Base-by-base conservation (phyloP, 2,113 vertebrate genomes). In the Archocentrus centrarchus region DNA sequence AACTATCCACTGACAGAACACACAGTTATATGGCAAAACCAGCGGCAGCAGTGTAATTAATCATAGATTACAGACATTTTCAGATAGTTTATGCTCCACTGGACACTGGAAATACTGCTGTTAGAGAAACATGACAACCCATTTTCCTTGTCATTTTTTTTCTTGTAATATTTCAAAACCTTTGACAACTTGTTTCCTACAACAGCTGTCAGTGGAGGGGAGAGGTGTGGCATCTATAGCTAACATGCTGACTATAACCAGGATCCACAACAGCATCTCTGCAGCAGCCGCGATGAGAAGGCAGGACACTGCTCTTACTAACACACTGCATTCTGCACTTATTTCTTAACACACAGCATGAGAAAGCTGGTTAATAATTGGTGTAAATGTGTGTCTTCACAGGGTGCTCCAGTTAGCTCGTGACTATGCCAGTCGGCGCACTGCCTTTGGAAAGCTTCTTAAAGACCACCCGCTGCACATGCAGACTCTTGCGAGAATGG, bases 251-350 rank as follows among this genome's bases (percentile, higher is more conserved):
- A 97, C 96, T 8, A 94, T 98, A 75, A 96, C 96, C 41, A 95
- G 96, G 77, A 96, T 98, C 75, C 96, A 98, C 94, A 98, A 98
- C 5, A 91, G 94, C 15, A 78, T 97, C 9, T 11, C 6, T 86
- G 95, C 97, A 59, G 96, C 92, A 22, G 94, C 94, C 9, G 79
- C 39, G 55, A 97, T 98, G 97, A 97, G 97, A 90, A 97, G 97
- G 97, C 96, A 93, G 7, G 80, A 82, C 75, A 57, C 27, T 7
- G 6, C 30, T 50, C 32, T 2, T 50, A 57, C 10, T 18, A 41
- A 30, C 13, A 5, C 50, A 27, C 59, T 60, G n/a, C 24, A 47
- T 44, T 18, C 32, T 57, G 30, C 13, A 7, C 41, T 62, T 4
- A 41, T 61, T 68, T 50, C 24, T 22, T 7, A 62, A 64, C 63